These are phyloP conservation scores for Xyrichtys novacula DNA, from an alignment of 2,797 vertebrate genomes.

Conservation along the genomic window DNA sequence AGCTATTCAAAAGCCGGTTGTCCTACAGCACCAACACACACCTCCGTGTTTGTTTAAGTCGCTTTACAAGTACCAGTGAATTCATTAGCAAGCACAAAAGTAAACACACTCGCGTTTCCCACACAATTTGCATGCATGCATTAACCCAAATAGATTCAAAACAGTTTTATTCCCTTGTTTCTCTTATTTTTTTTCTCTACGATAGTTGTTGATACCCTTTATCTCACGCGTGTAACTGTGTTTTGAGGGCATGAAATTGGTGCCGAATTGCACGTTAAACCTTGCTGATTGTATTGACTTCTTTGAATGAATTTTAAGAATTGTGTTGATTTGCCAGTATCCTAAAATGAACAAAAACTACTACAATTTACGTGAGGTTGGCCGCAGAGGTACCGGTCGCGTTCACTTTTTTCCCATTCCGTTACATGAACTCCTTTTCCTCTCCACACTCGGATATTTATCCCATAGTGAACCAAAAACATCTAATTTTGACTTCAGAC, in stretches of 20 bases:
- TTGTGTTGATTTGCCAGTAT: accelerated
- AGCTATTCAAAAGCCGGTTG: constrained; percentile 40
- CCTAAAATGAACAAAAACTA: background rate
- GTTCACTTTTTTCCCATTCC: background rate
- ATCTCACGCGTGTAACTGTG: background rate
- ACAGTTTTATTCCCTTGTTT: background rate
- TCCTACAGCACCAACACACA: constrained; percentile 42
- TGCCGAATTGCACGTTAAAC: background rate
- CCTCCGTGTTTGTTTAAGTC: constrained; percentile 29
- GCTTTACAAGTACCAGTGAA: constrained; percentile 17
- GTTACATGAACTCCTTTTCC: constrained; percentile 27
- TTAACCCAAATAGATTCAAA: background rate
- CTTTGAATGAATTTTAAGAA: accelerated
- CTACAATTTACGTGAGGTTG: background rate
- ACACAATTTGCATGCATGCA: background rate
- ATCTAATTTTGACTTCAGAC: background rate
- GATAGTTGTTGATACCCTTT: background rate
- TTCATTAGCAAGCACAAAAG: constrained; percentile 27
- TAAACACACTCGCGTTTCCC: background rate
- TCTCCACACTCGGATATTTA: background rate
- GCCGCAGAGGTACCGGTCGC: constrained; percentile 2
- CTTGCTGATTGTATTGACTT: background rate
- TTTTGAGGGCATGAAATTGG: background rate
- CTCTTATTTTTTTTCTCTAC: background rate
- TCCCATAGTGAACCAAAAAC: background rate